A percentile compares a stretch with the other conserved stretches of the same genome.
Conservation (phyloP, 2,113 vertebrate species). For the Drymodes brunneopygia region DNA sequence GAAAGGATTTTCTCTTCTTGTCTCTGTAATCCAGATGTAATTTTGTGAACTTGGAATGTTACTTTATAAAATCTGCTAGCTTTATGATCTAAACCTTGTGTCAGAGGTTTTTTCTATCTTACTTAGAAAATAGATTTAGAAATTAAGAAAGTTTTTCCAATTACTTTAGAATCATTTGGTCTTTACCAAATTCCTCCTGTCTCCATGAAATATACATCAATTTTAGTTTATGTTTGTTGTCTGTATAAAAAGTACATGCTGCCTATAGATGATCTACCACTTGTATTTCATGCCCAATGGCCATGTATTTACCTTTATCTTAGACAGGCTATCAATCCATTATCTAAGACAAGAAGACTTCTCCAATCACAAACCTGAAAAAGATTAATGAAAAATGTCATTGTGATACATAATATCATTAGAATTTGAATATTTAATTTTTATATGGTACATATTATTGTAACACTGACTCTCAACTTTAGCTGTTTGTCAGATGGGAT, state of each 20-base stretch:
- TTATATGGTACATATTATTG: slow-evolving; percentile 48
- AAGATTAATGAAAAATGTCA: slow-evolving; percentile 33
- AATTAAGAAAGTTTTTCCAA: not conserved
- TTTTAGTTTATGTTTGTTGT: not conserved
- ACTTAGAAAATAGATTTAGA: not conserved
- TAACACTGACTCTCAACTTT: slow-evolving; percentile 33
- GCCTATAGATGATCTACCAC: not conserved
- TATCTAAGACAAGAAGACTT: slow-evolving; percentile 25
- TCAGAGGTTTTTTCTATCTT: not conserved
- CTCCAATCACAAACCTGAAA: slow-evolving; percentile 41
- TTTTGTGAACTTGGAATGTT: not conserved
- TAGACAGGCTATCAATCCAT: not conserved
- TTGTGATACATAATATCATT: slow-evolving; percentile 22
- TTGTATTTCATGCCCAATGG: not conserved
- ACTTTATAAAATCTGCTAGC: not conserved
- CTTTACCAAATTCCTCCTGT: not conserved
- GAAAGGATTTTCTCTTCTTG: not conserved
- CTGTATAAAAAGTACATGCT: not conserved
- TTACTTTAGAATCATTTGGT: not conserved
- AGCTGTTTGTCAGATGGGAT: slow-evolving; percentile 12
- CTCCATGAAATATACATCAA: not conserved
- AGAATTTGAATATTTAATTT: slow-evolving; percentile 58
- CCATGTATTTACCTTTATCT: not conserved
- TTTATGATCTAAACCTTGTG: not conserved
- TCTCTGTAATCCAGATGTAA: not conserved